These are phyloP conservation scores for Whitmania pigra DNA, from an alignment of 1,140 invertebrate genomes.

Conservation along the genomic window DNA sequence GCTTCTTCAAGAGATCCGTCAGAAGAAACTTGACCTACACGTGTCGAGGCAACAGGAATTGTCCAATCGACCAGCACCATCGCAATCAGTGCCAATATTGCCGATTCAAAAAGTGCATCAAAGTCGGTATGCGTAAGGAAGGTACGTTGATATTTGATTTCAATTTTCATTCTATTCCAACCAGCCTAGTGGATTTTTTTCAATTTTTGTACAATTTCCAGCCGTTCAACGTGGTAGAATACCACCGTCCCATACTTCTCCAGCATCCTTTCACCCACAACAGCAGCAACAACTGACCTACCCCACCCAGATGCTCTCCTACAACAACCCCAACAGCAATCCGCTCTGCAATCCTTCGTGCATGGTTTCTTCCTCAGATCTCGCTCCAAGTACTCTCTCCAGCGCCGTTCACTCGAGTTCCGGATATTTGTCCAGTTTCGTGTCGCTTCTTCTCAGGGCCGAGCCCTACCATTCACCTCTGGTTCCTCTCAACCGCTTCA, in stretches of 20 bases:
- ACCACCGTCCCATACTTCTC: constrained; percentile 11
- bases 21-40: constrained; percentile 91
- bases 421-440: constrained; percentile 87
- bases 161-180: not conserved
- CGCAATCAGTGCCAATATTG: constrained; percentile 93
- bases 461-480: constrained; percentile 87
- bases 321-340: constrained; percentile 16
- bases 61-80: constrained; percentile 97
- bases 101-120: constrained; percentile 85
- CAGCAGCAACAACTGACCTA: not conserved
- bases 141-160: constrained; percentile 6
- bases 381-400: not conserved
- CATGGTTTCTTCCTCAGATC: not conserved
- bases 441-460: constrained; percentile 78
- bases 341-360: constrained; percentile 9
- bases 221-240: constrained; percentile 17
- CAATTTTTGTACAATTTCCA: not conserved
- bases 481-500: constrained; percentile 61
- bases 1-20: constrained; percentile 84
- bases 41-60: constrained; percentile 87
- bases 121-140: constrained; percentile 51
- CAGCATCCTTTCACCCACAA: not conserved
- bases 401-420: constrained; percentile 41
- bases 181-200: not conserved
- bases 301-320: constrained; percentile 4